A percentile compares a stretch with the other conserved stretches of the same genome.
phyloP scores from a whole-genome alignment of 1,140 invertebrate species.

The Drosophila sturtevanti region DNA sequence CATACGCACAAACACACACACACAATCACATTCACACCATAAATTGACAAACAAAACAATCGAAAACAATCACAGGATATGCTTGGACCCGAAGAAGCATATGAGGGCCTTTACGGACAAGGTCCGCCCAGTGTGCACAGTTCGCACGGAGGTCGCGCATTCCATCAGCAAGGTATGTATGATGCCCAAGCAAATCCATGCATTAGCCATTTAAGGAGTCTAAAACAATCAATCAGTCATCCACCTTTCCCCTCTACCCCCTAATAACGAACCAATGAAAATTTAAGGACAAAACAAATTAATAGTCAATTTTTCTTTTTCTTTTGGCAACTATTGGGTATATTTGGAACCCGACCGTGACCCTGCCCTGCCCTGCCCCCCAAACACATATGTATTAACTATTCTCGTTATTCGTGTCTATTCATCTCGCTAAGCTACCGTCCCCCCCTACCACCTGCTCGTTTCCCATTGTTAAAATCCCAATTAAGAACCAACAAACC shows the following conservation, averaged over 20 bases:
- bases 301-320: background rate
- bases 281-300: background rate
- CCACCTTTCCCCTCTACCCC: background rate
- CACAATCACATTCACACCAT: constrained; percentile 29
- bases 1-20: constrained; percentile 26
- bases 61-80: constrained; percentile 87
- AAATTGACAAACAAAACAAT: constrained; percentile 32
- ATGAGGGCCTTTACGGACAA: constrained; percentile 95
- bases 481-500: no score
- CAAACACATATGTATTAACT: background rate
- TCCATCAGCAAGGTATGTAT: constrained; percentile 90
- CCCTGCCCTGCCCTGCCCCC: background rate
- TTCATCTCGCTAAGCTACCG: background rate
- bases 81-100: constrained; percentile 95
- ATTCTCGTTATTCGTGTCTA: constrained; percentile 1
- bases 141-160: constrained; percentile 88
- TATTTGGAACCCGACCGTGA: background rate
- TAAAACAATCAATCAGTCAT: background rate
- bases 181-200: constrained; percentile 39
- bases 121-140: constrained; percentile 91
- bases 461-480: background rate
- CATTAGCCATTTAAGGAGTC: background rate
- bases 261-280: constrained; percentile 16
- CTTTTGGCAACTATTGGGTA: background rate
- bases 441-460: background rate